A percentile compares a stretch with the other conserved stretches of the same genome.
phyloP scores from a whole-genome alignment of 2,113 vertebrate genomes.

The Trogon surrucura region DNA sequence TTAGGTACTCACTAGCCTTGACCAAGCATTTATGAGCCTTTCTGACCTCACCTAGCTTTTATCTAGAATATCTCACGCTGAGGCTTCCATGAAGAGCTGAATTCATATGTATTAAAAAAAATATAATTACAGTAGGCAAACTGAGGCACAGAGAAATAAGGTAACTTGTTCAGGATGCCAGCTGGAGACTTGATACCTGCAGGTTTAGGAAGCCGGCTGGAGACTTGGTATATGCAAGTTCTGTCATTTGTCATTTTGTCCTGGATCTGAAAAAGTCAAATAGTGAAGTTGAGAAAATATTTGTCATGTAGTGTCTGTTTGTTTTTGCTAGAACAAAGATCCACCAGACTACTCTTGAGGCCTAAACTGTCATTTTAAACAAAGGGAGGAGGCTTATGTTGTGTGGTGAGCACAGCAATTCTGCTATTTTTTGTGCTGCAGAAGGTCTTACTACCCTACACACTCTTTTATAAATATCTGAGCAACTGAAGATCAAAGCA shows the following conservation, averaged over 20 bases:
- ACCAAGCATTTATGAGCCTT: neutral
- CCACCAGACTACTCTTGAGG: neutral
- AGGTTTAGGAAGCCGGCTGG: neutral
- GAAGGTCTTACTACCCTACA: neutral
- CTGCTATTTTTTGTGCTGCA: fast-evolving
- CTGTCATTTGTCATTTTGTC: neutral
- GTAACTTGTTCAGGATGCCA: neutral
- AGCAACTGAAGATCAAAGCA: neutral
- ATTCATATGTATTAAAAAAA: neutral
- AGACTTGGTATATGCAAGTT: neutral
- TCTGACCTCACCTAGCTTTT: neutral
- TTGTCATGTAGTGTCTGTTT: neutral
- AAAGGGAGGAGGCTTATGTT: neutral
- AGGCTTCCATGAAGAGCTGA: neutral
- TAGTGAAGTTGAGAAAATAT: neutral
- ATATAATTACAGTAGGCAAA: neutral
- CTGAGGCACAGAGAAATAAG: neutral
- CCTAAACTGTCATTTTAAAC: neutral
- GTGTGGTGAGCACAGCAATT: neutral
- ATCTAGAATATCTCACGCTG: neutral
- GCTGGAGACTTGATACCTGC: neutral
- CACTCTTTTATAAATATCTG: fast-evolving
- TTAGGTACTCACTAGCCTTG: neutral
- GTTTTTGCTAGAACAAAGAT: neutral
- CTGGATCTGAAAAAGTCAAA: neutral